phyloP scores from a whole-genome alignment of 2,113 vertebrate species.

The Gopherus evgoodei region DNA sequence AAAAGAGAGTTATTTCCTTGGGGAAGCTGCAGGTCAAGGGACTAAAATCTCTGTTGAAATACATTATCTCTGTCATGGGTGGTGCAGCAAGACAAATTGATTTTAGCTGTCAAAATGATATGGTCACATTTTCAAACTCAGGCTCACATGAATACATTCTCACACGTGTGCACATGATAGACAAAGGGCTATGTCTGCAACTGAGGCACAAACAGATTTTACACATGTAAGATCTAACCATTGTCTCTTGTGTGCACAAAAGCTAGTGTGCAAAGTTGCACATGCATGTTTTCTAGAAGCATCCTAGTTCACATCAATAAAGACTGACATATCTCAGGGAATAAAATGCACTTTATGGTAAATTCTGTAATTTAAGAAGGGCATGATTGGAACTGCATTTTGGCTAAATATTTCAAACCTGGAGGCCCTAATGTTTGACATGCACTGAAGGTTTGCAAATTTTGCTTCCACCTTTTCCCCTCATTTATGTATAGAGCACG shows the following conservation, averaged over 20 bases:
- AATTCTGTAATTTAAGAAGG: background rate
- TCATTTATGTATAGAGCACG: background rate
- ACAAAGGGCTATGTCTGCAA: background rate
- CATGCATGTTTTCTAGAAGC: background rate
- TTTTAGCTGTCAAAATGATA: slow-evolving; percentile 22
- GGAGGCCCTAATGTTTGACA: background rate
- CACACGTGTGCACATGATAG: background rate
- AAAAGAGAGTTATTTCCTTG: background rate
- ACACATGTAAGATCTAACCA: background rate
- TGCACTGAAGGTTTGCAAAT: background rate
- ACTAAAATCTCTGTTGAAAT: slow-evolving; percentile 4
- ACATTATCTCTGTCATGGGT: background rate
- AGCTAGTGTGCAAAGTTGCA: background rate
- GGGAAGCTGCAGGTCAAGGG: background rate
- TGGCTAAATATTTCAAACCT: background rate
- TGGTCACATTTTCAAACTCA: slow-evolving; percentile 29
- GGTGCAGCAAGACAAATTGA: slow-evolving; percentile 2
- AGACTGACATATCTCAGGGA: background rate
- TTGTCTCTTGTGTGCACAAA: background rate
- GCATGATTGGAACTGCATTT: background rate
- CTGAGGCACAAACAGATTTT: background rate
- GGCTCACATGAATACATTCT: slow-evolving; percentile 10
- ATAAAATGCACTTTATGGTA: background rate
- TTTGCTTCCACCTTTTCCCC: background rate
- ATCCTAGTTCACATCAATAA: background rate